Percentiles rank a stretch among this genome's conserved stretches.
Conservation (phyloP, 2,888 invertebrate genomes). For the Cistogaster globosa region DNA sequence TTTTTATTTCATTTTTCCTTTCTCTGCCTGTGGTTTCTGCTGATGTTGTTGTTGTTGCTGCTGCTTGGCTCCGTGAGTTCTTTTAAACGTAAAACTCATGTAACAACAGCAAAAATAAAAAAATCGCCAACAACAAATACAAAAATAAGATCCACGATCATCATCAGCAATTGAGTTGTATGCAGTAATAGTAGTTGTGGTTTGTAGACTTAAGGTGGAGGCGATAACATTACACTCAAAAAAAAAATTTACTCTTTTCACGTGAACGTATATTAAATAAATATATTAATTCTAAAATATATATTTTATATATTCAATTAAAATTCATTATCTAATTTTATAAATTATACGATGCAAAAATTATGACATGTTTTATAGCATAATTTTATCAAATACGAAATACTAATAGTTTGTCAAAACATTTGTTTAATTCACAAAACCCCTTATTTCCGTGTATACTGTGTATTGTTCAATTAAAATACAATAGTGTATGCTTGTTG, state of each 20-base stretch:
- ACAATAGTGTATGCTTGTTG: too few relatives aligned
- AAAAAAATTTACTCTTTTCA: slow-evolving; percentile 3
- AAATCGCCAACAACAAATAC: slow-evolving; percentile 32
- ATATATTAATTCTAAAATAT: not conserved
- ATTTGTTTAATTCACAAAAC: too few relatives aligned
- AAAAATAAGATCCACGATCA: slow-evolving; percentile 62
- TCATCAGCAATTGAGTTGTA: slow-evolving; percentile 55
- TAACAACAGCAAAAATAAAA: slow-evolving; percentile 44
- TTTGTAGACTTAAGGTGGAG: slow-evolving; percentile 52
- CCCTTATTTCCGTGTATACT: too few relatives aligned
- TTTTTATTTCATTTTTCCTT: slow-evolving; percentile 61
- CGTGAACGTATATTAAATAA: not conserved
- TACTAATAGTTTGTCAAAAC: too few relatives aligned
- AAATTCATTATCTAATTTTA: too few relatives aligned
- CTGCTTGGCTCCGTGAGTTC: slow-evolving; percentile 50
- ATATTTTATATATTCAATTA: too few relatives aligned
- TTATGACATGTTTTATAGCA: too few relatives aligned
- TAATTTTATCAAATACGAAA: too few relatives aligned
- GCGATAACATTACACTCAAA: slow-evolving; percentile 52
- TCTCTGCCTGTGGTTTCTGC: slow-evolving; percentile 37
- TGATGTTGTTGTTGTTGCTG: slow-evolving; percentile 26
- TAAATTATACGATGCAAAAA: too few relatives aligned
- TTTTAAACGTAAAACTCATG: slow-evolving; percentile 59
- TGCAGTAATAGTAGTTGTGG: slow-evolving; percentile 45
- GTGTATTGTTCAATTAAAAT: too few relatives aligned